These are phyloP conservation scores for Leptestheria dahalacensis DNA, from an alignment of 1,140 invertebrate genomes.

Conservation along the genomic window DNA sequence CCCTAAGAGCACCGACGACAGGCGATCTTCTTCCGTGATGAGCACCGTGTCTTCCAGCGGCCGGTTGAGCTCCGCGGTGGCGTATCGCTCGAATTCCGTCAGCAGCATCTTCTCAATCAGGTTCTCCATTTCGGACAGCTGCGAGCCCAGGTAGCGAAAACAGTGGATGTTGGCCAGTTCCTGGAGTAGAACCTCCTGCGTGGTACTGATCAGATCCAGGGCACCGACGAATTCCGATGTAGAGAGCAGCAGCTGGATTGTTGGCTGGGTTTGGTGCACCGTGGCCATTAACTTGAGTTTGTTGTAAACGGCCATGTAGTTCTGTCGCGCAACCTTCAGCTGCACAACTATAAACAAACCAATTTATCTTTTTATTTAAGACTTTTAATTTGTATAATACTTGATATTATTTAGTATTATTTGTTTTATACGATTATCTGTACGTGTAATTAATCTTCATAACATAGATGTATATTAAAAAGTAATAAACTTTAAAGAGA, in stretches of 20 bases:
- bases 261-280: constrained; percentile 93
- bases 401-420: too few relatives aligned
- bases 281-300: constrained; percentile 82
- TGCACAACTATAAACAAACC: neutral
- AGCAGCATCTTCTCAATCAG: constrained; percentile 93
- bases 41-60: constrained; percentile 48
- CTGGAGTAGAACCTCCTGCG: constrained; percentile 80
- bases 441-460: too few relatives aligned
- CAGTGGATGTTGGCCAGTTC: constrained; percentile 82
- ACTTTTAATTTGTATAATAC: too few relatives aligned
- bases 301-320: constrained; percentile 1
- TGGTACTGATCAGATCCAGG: constrained; percentile 87
- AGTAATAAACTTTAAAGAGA: too few relatives aligned
- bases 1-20: constrained; percentile 75
- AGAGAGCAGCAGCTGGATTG: constrained; percentile 83
- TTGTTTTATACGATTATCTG: too few relatives aligned
- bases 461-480: too few relatives aligned
- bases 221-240: constrained; percentile 95
- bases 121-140: constrained; percentile 91
- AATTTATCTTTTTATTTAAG: neutral
- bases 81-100: constrained; percentile 84
- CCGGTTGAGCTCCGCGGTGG: constrained; percentile 79
- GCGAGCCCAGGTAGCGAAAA: constrained; percentile 81
- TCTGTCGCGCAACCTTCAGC: constrained; percentile 1
- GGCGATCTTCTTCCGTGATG: constrained; percentile 37